Evolutionary conservation across 2,888 invertebrate species (phyloP).

Genomic region (Ommatoiulus sabulosus): DNA sequence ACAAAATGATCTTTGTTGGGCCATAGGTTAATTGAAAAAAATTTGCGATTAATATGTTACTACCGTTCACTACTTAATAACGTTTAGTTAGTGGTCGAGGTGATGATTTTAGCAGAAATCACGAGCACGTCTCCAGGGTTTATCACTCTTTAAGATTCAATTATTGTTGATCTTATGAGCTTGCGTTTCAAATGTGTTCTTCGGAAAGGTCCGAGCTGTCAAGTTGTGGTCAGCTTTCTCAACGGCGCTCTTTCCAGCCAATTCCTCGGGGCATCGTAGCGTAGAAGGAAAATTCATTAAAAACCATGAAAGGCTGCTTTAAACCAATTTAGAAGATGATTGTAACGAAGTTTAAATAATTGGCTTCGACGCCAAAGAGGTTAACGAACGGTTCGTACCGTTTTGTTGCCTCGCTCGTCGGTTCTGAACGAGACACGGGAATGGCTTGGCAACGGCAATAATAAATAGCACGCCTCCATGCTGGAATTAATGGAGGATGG

Average conservation of each 20-base stretch:
- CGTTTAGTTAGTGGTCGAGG: too few relatives aligned
- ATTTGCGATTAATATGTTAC: too few relatives aligned
- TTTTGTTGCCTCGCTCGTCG: neutral
- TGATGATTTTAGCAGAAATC: too few relatives aligned
- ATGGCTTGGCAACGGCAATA: slow-evolving; percentile 12
- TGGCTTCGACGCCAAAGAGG: neutral
- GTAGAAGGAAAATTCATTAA: neutral
- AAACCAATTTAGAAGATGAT: neutral
- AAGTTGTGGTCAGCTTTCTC: neutral
- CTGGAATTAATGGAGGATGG: neutral
- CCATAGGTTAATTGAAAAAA: too few relatives aligned
- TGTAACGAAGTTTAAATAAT: slow-evolving; percentile 28
- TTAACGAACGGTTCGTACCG: slow-evolving; percentile 34
- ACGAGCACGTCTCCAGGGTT: too few relatives aligned
- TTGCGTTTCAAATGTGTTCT: too few relatives aligned
- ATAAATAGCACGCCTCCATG: slow-evolving; percentile 34
- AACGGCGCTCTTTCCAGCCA: neutral
- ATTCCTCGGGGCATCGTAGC: neutral
- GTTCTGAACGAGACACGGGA: neutral
- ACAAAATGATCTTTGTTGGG: too few relatives aligned
- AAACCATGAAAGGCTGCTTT: slow-evolving; percentile 26
- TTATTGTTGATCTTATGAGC: too few relatives aligned
- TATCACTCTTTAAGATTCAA: too few relatives aligned
- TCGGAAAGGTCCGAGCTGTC: neutral
- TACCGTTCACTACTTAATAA: too few relatives aligned